Evolutionary conservation across 2,797 vertebrate species (phyloP), one percentile per base, ranked within the genome.

Genomic region (Sus cebifrons): DNA sequence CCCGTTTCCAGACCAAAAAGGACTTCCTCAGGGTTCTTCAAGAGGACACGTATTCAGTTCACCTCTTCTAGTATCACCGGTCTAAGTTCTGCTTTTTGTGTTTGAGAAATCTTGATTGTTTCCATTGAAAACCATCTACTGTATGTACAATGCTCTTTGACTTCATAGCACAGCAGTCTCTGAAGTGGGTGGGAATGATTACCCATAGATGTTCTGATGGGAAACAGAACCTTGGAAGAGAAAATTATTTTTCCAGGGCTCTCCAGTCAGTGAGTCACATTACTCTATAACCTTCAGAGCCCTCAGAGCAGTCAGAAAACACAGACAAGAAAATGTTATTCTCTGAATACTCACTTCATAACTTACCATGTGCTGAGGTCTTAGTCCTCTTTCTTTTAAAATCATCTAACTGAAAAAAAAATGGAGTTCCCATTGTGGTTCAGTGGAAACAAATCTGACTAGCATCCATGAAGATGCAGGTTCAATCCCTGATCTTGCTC

Each of bases 181-280:
- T 70, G 18, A 29, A 68, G 52, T 60, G 81, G 71, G 40, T 74
- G 40, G 86, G n/a, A 52, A 89, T 64, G 79, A 86, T 14, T 25
- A 40, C 17, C 44, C 29, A 13, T 27, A 52, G 70, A 40, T 64
- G 82, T 95, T 89, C 86, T 94, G 91, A 67, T 36, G 79, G 60
- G 82, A 95, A 97, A 74, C 40, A 92, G 71, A 92, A 40, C 16
- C 67, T 92, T 64, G 93, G 84, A 62, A 87, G 32, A 91, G 44
- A 82, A 91, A 86, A 73, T 75, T 27, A 36, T 90, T 95, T 95
- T 70, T 88, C 60, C 12, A 65, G 56, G 25, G 36, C 44, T 86
- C 56, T 87, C 71, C 21, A 79, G 36, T 3, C 40, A 56, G 27
- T 70, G 29, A 92, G 49, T 36, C 64, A 86, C 73, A 36, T 0